These are phyloP conservation scores for Lasioglossum malachurum DNA, from an alignment of 2,888 invertebrate genomes.

Conservation along the genomic window DNA sequence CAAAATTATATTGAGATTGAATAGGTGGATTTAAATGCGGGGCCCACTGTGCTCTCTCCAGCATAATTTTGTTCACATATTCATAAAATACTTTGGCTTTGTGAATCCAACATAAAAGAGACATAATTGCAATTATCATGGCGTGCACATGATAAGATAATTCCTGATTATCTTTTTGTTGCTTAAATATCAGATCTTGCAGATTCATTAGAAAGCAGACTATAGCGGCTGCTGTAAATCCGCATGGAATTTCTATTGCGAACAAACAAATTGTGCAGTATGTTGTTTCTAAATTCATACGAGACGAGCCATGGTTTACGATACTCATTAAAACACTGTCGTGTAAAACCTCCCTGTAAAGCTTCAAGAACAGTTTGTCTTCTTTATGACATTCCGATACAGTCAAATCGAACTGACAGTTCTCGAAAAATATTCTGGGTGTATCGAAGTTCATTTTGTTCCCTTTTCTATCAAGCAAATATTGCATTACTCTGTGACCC, in stretches of 20 bases:
- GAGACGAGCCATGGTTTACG: slow-evolving; percentile 84
- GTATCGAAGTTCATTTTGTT: slow-evolving; percentile 85
- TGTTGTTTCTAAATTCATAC: slow-evolving; percentile 86
- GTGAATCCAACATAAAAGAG: slow-evolving; percentile 88
- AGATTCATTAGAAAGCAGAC: slow-evolving; percentile 88
- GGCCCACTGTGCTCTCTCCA: slow-evolving; percentile 87
- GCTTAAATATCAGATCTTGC: slow-evolving; percentile 85
- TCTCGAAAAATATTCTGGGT: slow-evolving; percentile 86
- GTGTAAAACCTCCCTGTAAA: slow-evolving; percentile 86
- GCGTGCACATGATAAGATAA: slow-evolving; percentile 87
- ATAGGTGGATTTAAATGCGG: slow-evolving; percentile 89
- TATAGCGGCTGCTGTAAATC: slow-evolving; percentile 87
- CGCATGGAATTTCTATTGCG: slow-evolving; percentile 88
- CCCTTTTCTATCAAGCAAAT: slow-evolving; percentile 86
- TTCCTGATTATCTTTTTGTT: slow-evolving; percentile 77
- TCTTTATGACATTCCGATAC: slow-evolving; percentile 82
- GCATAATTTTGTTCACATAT: slow-evolving; percentile 87
- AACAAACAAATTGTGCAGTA: slow-evolving; percentile 87
- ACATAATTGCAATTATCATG: slow-evolving; percentile 87
- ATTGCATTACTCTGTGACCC: slow-evolving; percentile 86
- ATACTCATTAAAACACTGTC: slow-evolving; percentile 85
- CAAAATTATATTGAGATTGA: slow-evolving; percentile 86
- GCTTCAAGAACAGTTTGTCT: slow-evolving; percentile 86
- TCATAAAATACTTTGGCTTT: slow-evolving; percentile 87
- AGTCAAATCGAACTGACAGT: slow-evolving; percentile 84